Evolutionary conservation across 2,797 vertebrate genomes (phyloP), one percentile per base, ranked within the genome.

Genomic region (Lepidocolaptes lacrymiger): DNA sequence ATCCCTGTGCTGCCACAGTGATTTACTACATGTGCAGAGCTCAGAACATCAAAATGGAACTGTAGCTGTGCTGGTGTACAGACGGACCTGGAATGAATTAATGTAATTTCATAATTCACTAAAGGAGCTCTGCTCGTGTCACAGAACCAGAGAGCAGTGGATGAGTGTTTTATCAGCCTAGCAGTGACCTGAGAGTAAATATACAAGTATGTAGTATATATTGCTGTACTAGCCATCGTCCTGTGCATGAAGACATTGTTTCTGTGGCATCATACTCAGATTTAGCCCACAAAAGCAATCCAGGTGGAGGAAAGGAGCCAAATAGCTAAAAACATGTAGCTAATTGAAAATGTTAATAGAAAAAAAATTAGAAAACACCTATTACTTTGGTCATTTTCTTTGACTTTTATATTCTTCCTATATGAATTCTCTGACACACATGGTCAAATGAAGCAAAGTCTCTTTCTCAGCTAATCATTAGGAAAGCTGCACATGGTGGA

Each of bases 21-120:
- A 93, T 96, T 94, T 95, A 96, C 91, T 83, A 52, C 64, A 61
- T 59, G 43, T 36, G 34, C 87, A 93, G 85, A 89, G 87, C 91
- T 93, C 87, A 73, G 76, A 76, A 75, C 46, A 59, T 84, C 85
- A 73, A 83, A 94, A 96, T 89, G 64, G 86, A 91, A 68, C 64
- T 82, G 58, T 79, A 87, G 67, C 55, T 67, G 36, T 90, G 77
- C 67, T 91, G 79, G 56, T 72, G 93, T 78, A 75, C 80, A 88
- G 89, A 79, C 88, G 66, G 91, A 91, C 78, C 54, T 83, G 75
- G 76, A 93, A 80, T 78, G 61, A 94, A 92, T 93, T 72, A 88
- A 75, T 96, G 58, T 36, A 75, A 30, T 77, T 56, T 75, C 84
- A 62, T 93, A 92, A 81, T 75, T 95, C 89, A 85, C 54, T 72